Evolutionary conservation across 2,888 invertebrate species (phyloP), one percentile per base, ranked within the genome.

Genomic region (Toxonevra muliebris): DNA sequence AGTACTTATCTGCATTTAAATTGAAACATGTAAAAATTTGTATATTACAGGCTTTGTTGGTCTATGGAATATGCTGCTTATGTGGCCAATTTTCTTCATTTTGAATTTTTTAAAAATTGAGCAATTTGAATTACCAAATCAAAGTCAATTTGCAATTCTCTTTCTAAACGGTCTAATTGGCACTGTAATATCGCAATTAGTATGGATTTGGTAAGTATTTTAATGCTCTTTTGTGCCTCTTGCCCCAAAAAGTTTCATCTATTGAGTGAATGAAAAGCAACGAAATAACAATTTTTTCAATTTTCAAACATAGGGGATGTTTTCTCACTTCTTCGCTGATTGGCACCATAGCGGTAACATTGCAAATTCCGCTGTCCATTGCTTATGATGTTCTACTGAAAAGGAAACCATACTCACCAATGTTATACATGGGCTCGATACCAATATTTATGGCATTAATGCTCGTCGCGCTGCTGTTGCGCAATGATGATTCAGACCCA

Each of bases 311-410:
- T 45, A 96, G 96, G 95, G 98, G 96, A 61, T 93, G 95, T 77
- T 96, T 97, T 77, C 87, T 98, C 76, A 98, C 98, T 17, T 97
- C 97, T 13, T 92, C 95, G 0, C 88, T 95, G 59, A 92, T 95
- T 76, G 97, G 95, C 40, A 96, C 95, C 1, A 85, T 96, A 77
- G 90, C 95, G 67, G 89, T 97, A 73, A 93, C 93, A 74, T 87
- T 97, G 76, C 93, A 93, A 71, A 92, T 95, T 83, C 98, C 98
- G 65, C 88, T 98, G 86, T 92, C 95, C 45, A 93, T 96, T 89
- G 86, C 93, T 75, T 94, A 93, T 75, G 96, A 97, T 86, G 89
- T 92, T 52, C 80, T 93, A 61, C 84, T 93, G 53, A 91, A 92
- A 82, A 87, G 88, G 75, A 90, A 92, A 75, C 87, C 90, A 15